Conservation (phyloP, 2,888 invertebrate species). For the Troilus luridus region DNA sequence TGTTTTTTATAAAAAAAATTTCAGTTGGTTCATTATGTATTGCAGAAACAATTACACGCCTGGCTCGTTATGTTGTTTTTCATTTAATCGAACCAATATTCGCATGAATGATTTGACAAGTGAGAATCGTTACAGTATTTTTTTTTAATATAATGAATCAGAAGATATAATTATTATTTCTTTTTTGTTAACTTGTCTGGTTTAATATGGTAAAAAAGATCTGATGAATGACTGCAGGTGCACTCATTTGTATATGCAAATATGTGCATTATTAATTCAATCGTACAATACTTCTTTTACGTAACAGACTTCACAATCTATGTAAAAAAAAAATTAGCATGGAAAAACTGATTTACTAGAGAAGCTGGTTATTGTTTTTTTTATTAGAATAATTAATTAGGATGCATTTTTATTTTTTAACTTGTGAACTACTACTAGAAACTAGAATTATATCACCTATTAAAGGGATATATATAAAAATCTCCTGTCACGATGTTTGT, state of each 20-base stretch:
- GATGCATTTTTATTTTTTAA: too few relatives aligned
- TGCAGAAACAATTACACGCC: not conserved
- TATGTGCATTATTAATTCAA: not conserved
- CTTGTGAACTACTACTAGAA: too few relatives aligned
- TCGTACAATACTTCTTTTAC: not conserved
- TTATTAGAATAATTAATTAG: too few relatives aligned
- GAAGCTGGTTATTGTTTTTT: too few relatives aligned
- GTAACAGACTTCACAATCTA: not conserved
- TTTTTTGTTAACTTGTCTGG: not conserved
- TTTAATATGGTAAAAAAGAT: not conserved
- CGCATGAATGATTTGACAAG: constrained; percentile 28
- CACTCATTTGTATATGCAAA: not conserved
- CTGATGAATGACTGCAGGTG: not conserved
- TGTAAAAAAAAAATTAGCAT: too few relatives aligned
- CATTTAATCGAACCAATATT: constrained; percentile 1
- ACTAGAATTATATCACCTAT: too few relatives aligned
- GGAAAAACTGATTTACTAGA: too few relatives aligned
- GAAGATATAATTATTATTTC: not conserved
- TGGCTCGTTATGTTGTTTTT: not conserved
- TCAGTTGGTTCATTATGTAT: not conserved
- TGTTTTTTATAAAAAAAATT: not conserved
- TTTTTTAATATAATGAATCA: not conserved
- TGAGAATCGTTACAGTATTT: not conserved
- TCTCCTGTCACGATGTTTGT: too few relatives aligned
- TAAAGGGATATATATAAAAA: too few relatives aligned